Conservation (phyloP, 2,113 vertebrate species). For the Anarhynchus alexandrinus region DNA sequence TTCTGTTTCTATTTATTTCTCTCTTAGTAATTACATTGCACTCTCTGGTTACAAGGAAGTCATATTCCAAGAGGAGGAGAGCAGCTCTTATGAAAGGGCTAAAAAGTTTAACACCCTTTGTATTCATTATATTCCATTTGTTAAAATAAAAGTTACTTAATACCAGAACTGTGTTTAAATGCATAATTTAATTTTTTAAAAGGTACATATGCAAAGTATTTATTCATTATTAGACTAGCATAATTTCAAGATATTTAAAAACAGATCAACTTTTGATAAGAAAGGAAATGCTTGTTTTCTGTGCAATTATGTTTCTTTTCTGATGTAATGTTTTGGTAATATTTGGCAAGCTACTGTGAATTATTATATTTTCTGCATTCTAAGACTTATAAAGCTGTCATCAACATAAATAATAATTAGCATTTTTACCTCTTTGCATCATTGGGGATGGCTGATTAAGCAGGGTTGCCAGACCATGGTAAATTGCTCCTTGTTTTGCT, state of each 20-base stretch:
- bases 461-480: conserved; percentile 94
- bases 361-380: neutral
- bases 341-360: neutral
- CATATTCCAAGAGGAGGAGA: neutral
- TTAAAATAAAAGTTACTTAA: neutral
- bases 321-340: neutral
- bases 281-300: neutral
- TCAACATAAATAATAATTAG: neutral
- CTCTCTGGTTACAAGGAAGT: neutral
- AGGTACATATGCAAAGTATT: neutral
- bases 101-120: neutral
- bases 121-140: neutral
- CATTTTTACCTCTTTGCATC: conserved; percentile 90
- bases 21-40: neutral
- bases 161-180: neutral
- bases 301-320: neutral
- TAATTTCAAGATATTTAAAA: neutral
- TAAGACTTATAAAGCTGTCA: neutral
- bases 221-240: neutral
- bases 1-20: neutral
- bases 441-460: conserved; percentile 96
- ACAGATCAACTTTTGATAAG: neutral
- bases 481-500: conserved; percentile 98
- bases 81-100: neutral
- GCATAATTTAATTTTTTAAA: neutral